Evolutionary conservation across 2,888 invertebrate species (phyloP).

Genomic region (Heteromurus nitidus): DNA sequence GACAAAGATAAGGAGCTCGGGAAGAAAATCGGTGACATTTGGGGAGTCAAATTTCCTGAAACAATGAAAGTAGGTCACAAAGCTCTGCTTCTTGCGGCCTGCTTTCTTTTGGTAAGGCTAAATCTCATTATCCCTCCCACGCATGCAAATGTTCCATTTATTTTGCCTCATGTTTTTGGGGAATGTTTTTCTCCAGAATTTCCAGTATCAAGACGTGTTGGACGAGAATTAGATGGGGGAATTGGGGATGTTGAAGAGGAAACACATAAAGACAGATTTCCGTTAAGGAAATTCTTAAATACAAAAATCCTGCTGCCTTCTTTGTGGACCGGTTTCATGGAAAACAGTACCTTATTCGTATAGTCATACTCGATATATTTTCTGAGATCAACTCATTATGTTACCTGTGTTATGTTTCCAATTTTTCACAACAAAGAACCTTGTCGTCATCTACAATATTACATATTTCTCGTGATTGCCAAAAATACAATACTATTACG

Average conservation of each 20-base stretch:
- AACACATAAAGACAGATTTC: background rate
- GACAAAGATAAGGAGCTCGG: slow-evolving; percentile 66
- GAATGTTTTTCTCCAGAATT: slow-evolving; percentile 67
- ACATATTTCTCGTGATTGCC: no score
- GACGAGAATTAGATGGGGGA: slow-evolving; percentile 37
- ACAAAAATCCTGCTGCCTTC: slow-evolving; percentile 24
- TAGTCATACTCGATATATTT: no score
- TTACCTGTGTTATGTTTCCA: no score
- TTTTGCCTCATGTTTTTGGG: slow-evolving; percentile 8
- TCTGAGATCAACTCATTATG: no score
- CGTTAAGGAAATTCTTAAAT: background rate
- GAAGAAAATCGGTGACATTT: slow-evolving; percentile 64
- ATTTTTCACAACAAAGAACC: no score
- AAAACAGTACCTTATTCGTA: slow-evolving; percentile 8
- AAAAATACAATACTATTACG: no score
- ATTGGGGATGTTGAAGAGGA: background rate
- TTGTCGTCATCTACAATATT: no score
- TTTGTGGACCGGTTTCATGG: background rate
- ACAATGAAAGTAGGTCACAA: slow-evolving; percentile 69
- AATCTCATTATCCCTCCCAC: background rate
- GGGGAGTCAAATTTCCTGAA: slow-evolving; percentile 68
- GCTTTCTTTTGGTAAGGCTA: slow-evolving; percentile 62
- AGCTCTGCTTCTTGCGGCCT: slow-evolving; percentile 64
- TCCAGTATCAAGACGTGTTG: slow-evolving; percentile 65
- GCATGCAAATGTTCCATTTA: background rate